Percentiles rank a stretch among this genome's conserved stretches.
These are phyloP conservation scores for Melanostoma mellinum DNA, from an alignment of 2,888 invertebrate species.

Conservation along the genomic window DNA sequence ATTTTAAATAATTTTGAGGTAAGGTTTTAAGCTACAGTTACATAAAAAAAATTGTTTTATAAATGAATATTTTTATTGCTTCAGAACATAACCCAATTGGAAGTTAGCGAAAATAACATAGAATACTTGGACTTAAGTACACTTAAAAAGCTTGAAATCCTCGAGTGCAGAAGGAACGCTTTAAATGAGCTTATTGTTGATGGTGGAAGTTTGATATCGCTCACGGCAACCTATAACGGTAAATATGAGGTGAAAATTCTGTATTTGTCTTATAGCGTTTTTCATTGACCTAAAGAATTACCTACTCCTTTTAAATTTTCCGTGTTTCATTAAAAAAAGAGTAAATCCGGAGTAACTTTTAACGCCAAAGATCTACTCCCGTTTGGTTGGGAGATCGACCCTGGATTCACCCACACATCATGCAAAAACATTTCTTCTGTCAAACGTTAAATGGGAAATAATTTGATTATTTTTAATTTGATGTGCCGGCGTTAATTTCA, in stretches of 20 bases:
- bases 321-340: too few relatives aligned
- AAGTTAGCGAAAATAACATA: constrained; percentile 92
- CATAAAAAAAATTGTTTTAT: not conserved
- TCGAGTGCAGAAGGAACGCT: constrained; percentile 90
- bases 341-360: too few relatives aligned
- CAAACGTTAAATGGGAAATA: too few relatives aligned
- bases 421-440: too few relatives aligned
- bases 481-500: too few relatives aligned
- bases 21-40: constrained; percentile 75
- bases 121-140: constrained; percentile 92
- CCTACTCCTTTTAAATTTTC: too few relatives aligned
- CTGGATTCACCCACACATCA: too few relatives aligned
- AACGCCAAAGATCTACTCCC: too few relatives aligned
- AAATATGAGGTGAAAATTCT: constrained; percentile 78
- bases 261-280: too few relatives aligned
- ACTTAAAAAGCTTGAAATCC: constrained; percentile 88
- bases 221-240: constrained; percentile 93
- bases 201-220: constrained; percentile 88
- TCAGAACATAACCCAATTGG: constrained; percentile 91
- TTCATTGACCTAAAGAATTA: too few relatives aligned
- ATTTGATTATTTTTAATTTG: too few relatives aligned
- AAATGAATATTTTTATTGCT: constrained; percentile 75
- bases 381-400: too few relatives aligned
- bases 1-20: constrained; percentile 93
- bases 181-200: constrained; percentile 90